Base-by-base conservation (phyloP, 1,140 invertebrate species). In the Oedothorax gibbosus region DNA sequence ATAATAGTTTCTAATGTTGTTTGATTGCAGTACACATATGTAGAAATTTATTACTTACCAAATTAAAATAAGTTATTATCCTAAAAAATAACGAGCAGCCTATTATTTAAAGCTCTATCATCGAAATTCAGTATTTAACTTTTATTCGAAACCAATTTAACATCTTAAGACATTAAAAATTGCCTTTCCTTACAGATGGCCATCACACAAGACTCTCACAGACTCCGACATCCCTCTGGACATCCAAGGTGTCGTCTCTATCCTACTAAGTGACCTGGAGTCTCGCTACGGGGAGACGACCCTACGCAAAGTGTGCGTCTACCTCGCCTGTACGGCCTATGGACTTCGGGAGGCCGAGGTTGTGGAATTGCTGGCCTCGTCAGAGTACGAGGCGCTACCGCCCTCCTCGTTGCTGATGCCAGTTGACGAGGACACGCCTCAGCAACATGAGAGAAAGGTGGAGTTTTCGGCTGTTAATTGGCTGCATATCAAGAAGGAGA, bases 301-400 rank as follows among this genome's bases (percentile, higher is more conserved):
- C 2, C 78, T 89, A 9, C 35, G 83, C 11, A 83, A 87, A 20
- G 87, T 89, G 18, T 76, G 83, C 14, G 57, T 87, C 0, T 89
- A 88, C 79, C 66, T 89, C 14, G 85, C 87, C 10, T 87, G 88
- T 35, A 88, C 88, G 7, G 81, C 77, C 49, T 88, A 87, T 85
- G 89, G 89, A 60, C 79, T 90, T 2, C 73, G 88, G 12, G 89
- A 90, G 87, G 76, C 86, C 49, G 89, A 90, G 66, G 71, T 90
- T 20, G 79, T 87, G n/a, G 87, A 88, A 54, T 53, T 89, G 8
- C 66, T 89, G 12, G 84, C 88, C 7, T 88, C 87, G 51, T 85
- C 72, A 11, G 78, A 87, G 80, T 84, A 77, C 12, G 66, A 86
- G 69, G 86, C 79, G 3, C 35, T 5, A 5, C 35, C 35, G 35